These are phyloP conservation scores for Bombycilla garrulus DNA, from an alignment of 2,113 vertebrate genomes.

Conservation along the genomic window DNA sequence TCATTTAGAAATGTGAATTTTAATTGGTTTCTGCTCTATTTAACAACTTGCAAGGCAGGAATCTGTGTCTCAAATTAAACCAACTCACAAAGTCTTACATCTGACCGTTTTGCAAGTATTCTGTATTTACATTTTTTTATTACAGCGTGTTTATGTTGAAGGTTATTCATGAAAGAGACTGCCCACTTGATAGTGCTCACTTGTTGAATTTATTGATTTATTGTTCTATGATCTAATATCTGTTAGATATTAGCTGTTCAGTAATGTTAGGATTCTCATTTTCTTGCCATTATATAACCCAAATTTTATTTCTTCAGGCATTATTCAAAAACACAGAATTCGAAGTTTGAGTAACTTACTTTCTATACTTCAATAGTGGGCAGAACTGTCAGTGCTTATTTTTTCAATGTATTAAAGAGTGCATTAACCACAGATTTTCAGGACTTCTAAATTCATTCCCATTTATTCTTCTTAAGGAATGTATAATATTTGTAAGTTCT, in stretches of 20 bases:
- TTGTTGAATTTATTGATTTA: neutral
- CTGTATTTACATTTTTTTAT: neutral
- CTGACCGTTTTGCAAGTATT: neutral
- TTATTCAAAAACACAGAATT: neutral
- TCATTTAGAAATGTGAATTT: neutral
- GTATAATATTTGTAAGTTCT: neutral
- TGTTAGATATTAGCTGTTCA: neutral
- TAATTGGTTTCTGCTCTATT: neutral
- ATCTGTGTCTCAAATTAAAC: neutral
- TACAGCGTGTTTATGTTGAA: rapidly evolving
- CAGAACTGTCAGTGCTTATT: neutral
- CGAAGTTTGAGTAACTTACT: neutral
- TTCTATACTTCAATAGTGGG: neutral
- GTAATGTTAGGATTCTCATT: neutral
- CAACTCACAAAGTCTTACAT: neutral
- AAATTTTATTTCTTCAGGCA: neutral
- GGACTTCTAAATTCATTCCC: neutral
- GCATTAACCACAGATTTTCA: neutral
- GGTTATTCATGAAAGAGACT: neutral
- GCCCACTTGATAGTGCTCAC: neutral
- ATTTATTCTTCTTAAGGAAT: neutral
- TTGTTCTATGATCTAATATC: neutral
- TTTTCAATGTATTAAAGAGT: neutral
- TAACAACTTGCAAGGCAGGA: neutral
- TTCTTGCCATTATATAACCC: neutral